Evolutionary conservation across 1,140 invertebrate species (phyloP).

Genomic region (Aphelinus certus): DNA sequence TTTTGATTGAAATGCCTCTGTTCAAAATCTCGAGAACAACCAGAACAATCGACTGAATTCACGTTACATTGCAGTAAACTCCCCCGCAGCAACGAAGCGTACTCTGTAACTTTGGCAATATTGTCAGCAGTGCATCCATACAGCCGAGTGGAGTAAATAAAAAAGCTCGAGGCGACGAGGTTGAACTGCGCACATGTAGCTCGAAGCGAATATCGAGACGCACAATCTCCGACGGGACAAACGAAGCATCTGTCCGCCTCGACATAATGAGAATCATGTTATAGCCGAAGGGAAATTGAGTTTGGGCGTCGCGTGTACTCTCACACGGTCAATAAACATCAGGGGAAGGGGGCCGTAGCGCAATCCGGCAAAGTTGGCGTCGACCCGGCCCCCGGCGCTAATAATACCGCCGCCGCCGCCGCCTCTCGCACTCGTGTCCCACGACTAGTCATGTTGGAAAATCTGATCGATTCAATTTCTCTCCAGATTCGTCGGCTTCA

Average conservation of each 20-base stretch:
- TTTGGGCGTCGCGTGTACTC: slow-evolving; percentile 14
- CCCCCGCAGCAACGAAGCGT: background rate
- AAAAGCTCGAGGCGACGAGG: no score
- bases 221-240: background rate
- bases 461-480: slow-evolving; percentile 60
- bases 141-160: no score
- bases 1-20: no score
- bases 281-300: slow-evolving; percentile 36
- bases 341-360: no score
- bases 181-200: background rate
- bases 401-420: slow-evolving; percentile 2
- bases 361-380: slow-evolving; percentile 7
- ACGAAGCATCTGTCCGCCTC: background rate
- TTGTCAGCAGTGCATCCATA: background rate
- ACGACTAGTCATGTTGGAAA: slow-evolving; percentile 53
- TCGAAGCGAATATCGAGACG: background rate
- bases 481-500: slow-evolving; percentile 55
- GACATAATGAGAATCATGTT: slow-evolving; percentile 40
- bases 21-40: no score
- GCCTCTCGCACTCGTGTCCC: background rate
- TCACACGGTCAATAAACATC: background rate
- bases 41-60: no score
- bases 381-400: background rate
- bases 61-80: no score
- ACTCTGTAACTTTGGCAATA: background rate